Percentiles rank a stretch among this genome's conserved stretches.
Evolutionary conservation across 2,888 invertebrate species (phyloP).

Genomic region (Blastobasis lacticolella): DNA sequence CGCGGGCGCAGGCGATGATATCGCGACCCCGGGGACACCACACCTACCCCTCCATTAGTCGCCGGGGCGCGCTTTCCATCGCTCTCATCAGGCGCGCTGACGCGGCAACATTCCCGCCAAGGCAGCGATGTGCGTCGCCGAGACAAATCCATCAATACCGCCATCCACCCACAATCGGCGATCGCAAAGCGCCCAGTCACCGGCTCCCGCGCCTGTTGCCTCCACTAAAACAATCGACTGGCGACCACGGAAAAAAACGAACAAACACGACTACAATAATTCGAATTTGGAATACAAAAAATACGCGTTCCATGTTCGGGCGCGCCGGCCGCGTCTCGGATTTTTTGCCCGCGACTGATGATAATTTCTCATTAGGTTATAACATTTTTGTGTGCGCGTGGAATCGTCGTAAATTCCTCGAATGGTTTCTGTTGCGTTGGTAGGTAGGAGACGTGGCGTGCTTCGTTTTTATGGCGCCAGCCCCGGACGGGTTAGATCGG

Average conservation of each 20-base stretch:
- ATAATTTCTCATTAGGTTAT: conserved; percentile 74
- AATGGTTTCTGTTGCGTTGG: conserved; percentile 48
- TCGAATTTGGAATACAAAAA: conserved; percentile 57
- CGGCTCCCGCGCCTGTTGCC: conserved; percentile 53
- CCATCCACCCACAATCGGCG: conserved; percentile 6
- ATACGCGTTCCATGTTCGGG: conserved; percentile 45
- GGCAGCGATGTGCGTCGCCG: conserved; percentile 35
- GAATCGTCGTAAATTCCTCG: conserved; percentile 71
- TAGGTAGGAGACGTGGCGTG: conserved; percentile 66
- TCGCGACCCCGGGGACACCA: conserved; percentile 56
- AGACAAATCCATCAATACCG: conserved; percentile 26
- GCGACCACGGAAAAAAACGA: conserved; percentile 32
- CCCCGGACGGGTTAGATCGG: conserved; percentile 66
- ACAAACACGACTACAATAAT: conserved; percentile 52
- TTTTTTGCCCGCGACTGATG: conserved; percentile 67
- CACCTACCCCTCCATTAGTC: conserved; percentile 30
- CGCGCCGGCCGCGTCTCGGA: conserved; percentile 32
- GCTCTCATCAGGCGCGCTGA: conserved; percentile 29
- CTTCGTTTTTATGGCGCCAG: conserved; percentile 75
- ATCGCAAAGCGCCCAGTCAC: conserved; percentile 53
- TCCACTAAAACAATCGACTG: conserved; percentile 60
- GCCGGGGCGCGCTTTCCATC: conserved; percentile 28
- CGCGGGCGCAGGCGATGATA: conserved; percentile 47
- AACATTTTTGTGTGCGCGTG: conserved; percentile 68
- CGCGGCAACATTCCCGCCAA: conserved; percentile 21